Evolutionary conservation across 2,888 invertebrate genomes (phyloP), one percentile per base, ranked within the genome.

Genomic region (Parasteatoda lunata): DNA sequence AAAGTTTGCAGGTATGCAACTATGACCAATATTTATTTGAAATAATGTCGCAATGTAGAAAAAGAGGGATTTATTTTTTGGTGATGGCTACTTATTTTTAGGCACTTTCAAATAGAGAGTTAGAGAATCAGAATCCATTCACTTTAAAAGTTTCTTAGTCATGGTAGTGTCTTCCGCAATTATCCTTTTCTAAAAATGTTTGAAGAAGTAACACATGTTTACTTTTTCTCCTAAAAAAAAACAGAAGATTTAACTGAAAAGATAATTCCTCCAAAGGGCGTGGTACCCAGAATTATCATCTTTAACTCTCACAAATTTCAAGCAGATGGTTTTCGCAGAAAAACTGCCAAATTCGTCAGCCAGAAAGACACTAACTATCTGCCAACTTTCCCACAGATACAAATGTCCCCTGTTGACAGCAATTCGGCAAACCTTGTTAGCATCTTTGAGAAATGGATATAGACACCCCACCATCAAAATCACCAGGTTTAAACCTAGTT

Each of bases 311-410:
- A 49, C 59, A 59, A 80, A 66, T 52, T 45, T 52, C 47, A 8
- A 30, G 80, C 73, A 80, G 80, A 73, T 80, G 80, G 80, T 80
- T 80, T 80, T 80, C 80, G 80, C 80, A 13, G 73, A 30, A 48
- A 30, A 79, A 59, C 79, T 51, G 79, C 71, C 59, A 79, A 71
- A 69, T 54, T 47, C 66, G 47, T 4, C 69, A 5, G 70, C 48
- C 30, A 15, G 6, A 71, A 7, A 47, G 64, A 64, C 71, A 71
- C 79, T 59, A 66, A 49, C 3, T 6, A 51, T 45, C 80, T 15
- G 65, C 72, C 72, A 66, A 54, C 49, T 15, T 9, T 52, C 49
- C n/a, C 59, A 3, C 49, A 54, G 30, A 30, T 30, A 30, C 30
- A 30, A 30, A 54, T 9, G 45, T 48, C 77, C 69, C 54, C n/a